Evolutionary conservation across 2,888 invertebrate species (phyloP).

Genomic region (Tachystola acroxantha): DNA sequence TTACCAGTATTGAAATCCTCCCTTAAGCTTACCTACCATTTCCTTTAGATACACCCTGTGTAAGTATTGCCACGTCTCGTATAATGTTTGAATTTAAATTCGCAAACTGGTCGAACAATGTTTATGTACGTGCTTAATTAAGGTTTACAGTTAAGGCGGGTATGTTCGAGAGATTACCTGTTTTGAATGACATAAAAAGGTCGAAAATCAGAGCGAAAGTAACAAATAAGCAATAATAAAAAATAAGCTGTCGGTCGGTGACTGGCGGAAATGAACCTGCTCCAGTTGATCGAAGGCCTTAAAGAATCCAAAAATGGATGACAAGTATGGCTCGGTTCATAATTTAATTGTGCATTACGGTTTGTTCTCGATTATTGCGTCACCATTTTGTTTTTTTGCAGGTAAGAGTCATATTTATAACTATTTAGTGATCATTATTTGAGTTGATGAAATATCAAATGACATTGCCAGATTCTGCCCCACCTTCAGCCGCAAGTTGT

Average conservation of each 20-base stretch:
- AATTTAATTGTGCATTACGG: too few species aligned
- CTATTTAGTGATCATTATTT: too few species aligned
- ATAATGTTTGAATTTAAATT: background rate
- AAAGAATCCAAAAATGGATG: conserved; percentile 63
- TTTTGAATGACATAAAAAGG: conserved; percentile 34
- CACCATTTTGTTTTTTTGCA: too few species aligned
- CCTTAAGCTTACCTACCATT: too few species aligned
- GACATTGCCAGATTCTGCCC: too few species aligned
- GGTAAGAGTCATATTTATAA: too few species aligned
- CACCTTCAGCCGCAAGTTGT: too few species aligned
- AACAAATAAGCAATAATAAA: conserved; percentile 20
- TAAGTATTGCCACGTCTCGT: too few species aligned
- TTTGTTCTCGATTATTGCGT: background rate
- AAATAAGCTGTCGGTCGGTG: conserved; percentile 34
- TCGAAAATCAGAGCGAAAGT: conserved; percentile 69
- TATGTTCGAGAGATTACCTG: conserved; percentile 7
- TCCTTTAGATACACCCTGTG: too few species aligned
- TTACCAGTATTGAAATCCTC: too few species aligned
- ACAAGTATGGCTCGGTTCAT: conserved; percentile 24
- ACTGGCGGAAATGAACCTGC: conserved; percentile 55
- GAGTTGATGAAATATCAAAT: too few species aligned
- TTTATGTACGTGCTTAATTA: conserved; percentile 8
- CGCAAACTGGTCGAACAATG: background rate
- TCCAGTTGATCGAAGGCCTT: conserved; percentile 51
- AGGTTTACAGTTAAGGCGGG: conserved; percentile 10